Base-by-base conservation (phyloP, 53 echinoderm and acorn worm genomes). In the Paracentrotus lividus region DNA sequence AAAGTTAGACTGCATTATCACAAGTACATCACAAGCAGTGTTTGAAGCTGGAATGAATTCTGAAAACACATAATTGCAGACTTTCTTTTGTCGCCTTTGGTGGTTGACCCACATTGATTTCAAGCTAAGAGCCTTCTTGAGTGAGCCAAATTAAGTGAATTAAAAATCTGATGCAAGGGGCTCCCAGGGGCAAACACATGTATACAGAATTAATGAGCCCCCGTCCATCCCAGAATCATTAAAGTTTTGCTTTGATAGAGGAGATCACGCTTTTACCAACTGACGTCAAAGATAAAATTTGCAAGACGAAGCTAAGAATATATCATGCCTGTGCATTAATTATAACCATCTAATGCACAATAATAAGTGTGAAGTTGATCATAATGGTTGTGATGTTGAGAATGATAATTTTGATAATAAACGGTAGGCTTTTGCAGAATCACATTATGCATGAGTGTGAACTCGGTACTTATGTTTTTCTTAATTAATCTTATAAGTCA, bases 141-240 rank as follows among this genome's bases (percentile, higher is more conserved):
- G 81, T 27, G n/a, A 81, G 81, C 47, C 26, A 81, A 45, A 81
- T 81, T 81, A 45, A 47, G 81, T 81, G 81, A 81, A 81, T 81
- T 81, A 81, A 81, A 81, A 81, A 81, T 47, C 81, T 47, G 81
- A 81, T 81, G 81, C n/a, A 81, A 81, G 24, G 16, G 81, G 42
- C 9, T 45, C 81, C 81, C 81, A 81, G 81, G 47, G 81, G 81
- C 81, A 10, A 81, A 81, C 81, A 81, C 81, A 81, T 81, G 24
- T 81, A 81, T n/a, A 27, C 47, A 81, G 81, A 81, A 81, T 81
- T 49, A n/a, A 81, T 47, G 47, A 81, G 81, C 18, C 10, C n/a
- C n/a, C n/a, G n/a, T n/a, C 5, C n/a, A 47, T 23, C 26, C 18
- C 24, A 81, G n/a, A n/a, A 45, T 47, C 45, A 27, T 3, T n/a